phyloP scores from a whole-genome alignment of 37 sponge, comb jelly and placozoan genomes.

The Petrosia ficiformis region DNA sequence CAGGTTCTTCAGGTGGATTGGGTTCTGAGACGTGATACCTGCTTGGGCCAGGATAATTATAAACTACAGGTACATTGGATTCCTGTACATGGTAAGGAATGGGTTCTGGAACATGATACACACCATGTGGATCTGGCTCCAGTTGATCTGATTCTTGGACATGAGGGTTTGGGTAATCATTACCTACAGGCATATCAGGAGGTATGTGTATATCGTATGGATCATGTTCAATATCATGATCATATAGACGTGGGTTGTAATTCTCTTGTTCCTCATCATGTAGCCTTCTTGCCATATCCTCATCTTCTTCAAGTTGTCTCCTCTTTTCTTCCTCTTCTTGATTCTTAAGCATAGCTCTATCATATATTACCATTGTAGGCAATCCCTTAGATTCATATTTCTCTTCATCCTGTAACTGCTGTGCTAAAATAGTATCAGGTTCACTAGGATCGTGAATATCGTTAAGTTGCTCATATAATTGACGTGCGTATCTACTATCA shows the following conservation, averaged over 20 bases:
- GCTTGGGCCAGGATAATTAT: too few relatives aligned
- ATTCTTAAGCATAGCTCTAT: background rate
- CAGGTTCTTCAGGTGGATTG: background rate
- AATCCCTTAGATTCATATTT: background rate
- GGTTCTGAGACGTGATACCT: too few relatives aligned
- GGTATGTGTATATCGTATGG: background rate
- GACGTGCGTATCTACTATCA: background rate
- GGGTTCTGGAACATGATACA: background rate
- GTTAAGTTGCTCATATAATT: background rate
- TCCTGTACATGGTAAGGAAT: slow-evolving; percentile 50
- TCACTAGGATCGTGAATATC: background rate
- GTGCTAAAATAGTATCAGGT: background rate
- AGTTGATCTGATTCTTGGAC: background rate
- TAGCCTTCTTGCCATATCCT: background rate
- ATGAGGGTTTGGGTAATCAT: too few relatives aligned
- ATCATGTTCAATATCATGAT: background rate
- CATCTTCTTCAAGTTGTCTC: background rate
- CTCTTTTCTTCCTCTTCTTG: slow-evolving; percentile 33
- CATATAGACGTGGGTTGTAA: slow-evolving; percentile 67
- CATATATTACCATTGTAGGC: background rate
- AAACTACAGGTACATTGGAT: too few relatives aligned
- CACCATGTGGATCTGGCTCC: background rate
- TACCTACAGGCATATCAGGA: background rate
- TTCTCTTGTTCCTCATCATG: slow-evolving; percentile 83
- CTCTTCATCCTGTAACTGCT: slow-evolving; percentile 2